Conservation (phyloP, 2,797 vertebrate species). For the Acridotheres tristis region DNA sequence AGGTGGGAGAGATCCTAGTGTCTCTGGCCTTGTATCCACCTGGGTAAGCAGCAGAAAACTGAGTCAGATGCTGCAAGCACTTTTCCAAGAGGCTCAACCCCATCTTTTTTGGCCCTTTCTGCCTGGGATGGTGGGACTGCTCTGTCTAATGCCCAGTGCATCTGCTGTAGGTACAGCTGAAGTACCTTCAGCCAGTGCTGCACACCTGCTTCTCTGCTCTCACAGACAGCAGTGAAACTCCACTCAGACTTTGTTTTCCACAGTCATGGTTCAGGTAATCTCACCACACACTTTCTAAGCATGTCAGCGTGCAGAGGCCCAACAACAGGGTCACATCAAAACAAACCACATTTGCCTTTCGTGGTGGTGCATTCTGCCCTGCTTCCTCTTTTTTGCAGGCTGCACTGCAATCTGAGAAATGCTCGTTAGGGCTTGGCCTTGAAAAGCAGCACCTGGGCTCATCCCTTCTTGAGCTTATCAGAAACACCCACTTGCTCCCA, state of each 20-base stretch:
- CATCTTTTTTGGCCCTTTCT: not conserved
- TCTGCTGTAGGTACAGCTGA: not conserved
- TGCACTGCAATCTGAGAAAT: not conserved
- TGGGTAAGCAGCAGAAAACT: not conserved
- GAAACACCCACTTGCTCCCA: rapidly evolving
- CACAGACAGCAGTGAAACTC: not conserved
- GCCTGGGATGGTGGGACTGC: not conserved
- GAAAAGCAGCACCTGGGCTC: not conserved
- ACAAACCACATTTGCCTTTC: not conserved
- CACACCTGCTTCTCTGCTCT: not conserved
- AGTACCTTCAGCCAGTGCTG: not conserved
- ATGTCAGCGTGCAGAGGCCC: not conserved
- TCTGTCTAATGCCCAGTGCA: no score
- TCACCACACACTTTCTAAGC: not conserved
- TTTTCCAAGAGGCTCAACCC: not conserved
- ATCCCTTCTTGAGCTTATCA: not conserved
- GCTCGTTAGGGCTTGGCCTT: not conserved
- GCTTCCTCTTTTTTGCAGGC: not conserved
- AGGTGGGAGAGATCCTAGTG: not conserved
- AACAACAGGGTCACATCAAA: not conserved
- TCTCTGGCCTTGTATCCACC: not conserved
- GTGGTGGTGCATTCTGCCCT: not conserved
- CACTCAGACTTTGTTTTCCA: not conserved
- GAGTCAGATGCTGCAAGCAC: not conserved
- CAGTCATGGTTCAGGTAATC: not conserved